A percentile compares a stretch with the other conserved stretches of the same genome.
phyloP scores from a whole-genome alignment of 2,888 invertebrate genomes.

The Gisinianus flammeolus region DNA sequence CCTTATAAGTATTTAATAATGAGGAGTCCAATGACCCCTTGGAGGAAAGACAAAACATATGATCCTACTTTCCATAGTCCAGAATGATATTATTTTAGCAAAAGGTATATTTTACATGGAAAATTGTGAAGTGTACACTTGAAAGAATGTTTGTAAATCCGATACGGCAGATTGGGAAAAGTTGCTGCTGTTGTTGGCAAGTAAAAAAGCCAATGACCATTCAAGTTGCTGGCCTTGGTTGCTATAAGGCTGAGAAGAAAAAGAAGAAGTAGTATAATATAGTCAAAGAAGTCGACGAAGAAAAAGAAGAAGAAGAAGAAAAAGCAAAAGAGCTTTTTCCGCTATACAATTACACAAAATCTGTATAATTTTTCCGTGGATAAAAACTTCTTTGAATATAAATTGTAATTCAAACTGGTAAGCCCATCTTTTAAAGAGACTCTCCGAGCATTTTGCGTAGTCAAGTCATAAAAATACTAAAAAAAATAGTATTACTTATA shows the following conservation, averaged over 20 bases:
- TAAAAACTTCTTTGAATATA: constrained; percentile 21
- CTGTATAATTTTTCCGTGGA: constrained; percentile 20
- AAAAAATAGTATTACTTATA: background rate
- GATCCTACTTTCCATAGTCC: too few relatives aligned
- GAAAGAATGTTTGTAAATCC: constrained; percentile 1
- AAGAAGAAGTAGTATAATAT: background rate
- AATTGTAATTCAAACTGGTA: constrained; percentile 13
- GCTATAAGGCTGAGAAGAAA: background rate
- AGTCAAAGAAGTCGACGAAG: too few relatives aligned
- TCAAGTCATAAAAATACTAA: constrained; percentile 10
- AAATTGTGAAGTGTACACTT: too few relatives aligned
- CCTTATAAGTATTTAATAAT: too few relatives aligned
- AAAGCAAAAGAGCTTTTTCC: constrained; percentile 10
- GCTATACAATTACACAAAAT: constrained; percentile 32
- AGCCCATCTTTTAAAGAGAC: background rate
- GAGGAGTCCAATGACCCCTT: too few relatives aligned
- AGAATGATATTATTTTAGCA: too few relatives aligned
- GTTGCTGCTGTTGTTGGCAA: background rate
- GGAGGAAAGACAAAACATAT: too few relatives aligned
- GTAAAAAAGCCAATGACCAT: constrained; percentile 37
- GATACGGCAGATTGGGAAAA: constrained; percentile 3
- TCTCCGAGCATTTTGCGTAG: constrained; percentile 12
- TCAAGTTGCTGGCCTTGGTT: constrained; percentile 37
- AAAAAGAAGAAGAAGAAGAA: background rate
- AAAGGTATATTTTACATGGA: too few relatives aligned